phyloP scores from a whole-genome alignment of 2,888 invertebrate species.

The Chaitophorus viminalis region DNA sequence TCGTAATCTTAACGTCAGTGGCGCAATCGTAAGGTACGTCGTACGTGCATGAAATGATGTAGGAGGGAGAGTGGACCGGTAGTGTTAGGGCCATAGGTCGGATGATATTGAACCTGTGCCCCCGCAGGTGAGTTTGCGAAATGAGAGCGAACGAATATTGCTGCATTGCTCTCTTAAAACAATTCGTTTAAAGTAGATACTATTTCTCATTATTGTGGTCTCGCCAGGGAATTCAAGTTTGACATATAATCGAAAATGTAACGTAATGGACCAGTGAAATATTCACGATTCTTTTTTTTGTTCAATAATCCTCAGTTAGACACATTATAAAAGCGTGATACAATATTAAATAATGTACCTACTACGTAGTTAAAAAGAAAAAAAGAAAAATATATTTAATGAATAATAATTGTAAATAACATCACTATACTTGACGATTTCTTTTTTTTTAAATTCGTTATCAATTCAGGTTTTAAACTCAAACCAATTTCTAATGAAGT shows the following conservation, averaged over 20 bases:
- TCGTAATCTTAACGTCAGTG: slow-evolving; percentile 10
- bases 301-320: neutral
- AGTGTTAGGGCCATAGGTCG: slow-evolving; percentile 44
- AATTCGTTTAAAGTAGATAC: neutral
- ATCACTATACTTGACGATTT: no score
- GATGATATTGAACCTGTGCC: slow-evolving; percentile 24
- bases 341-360: neutral
- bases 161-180: neutral
- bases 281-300: neutral
- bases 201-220: neutral
- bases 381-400: no score
- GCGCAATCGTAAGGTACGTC: neutral
- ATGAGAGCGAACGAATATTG: slow-evolving; percentile 11
- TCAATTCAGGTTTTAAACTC: neutral
- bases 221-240: neutral
- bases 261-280: neutral
- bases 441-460: neutral
- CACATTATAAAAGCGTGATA: neutral
- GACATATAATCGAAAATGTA: neutral
- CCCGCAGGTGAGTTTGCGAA: slow-evolving; percentile 44
- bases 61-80: neutral
- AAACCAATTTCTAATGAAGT: neutral
- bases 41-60: neutral
- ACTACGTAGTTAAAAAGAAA: no score
- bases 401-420: no score